These are phyloP conservation scores for Archivesica marissinica DNA, from an alignment of 1,140 invertebrate species.

Conservation along the genomic window DNA sequence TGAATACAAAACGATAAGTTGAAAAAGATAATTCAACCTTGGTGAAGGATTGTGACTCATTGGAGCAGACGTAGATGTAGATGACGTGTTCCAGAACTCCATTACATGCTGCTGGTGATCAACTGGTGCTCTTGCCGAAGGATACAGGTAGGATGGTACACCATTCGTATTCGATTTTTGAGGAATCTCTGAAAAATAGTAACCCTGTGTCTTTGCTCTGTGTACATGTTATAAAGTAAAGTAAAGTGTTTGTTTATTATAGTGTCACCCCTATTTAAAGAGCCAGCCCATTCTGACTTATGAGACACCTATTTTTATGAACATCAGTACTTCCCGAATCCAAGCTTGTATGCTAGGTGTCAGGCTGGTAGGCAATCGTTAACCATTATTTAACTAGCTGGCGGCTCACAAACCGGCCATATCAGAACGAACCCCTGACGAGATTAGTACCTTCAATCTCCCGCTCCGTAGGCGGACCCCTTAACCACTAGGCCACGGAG, in stretches of 20 bases:
- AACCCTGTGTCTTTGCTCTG: background rate
- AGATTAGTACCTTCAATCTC: no score
- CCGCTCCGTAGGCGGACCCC: no score
- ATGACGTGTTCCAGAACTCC: background rate
- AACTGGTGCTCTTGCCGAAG: background rate
- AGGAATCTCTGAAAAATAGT: background rate
- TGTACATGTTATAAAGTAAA: background rate
- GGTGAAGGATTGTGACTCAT: background rate
- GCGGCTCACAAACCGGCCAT: no score
- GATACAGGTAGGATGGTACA: background rate
- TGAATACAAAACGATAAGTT: background rate
- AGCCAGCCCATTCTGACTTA: background rate
- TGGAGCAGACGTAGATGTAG: background rate
- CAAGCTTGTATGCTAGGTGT: no score
- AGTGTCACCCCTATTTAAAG: no score
- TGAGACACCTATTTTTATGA: background rate
- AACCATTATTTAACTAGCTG: no score
- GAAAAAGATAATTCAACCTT: background rate
- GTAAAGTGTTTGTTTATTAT: background rate
- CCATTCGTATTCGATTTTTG: background rate
- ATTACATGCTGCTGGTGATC: background rate
- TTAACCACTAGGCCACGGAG: no score
- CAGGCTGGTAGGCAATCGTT: no score
- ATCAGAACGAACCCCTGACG: no score
- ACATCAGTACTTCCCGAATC: no score